Conservation (phyloP, 2,797 vertebrate genomes). For the Scleropages formosus region DNA sequence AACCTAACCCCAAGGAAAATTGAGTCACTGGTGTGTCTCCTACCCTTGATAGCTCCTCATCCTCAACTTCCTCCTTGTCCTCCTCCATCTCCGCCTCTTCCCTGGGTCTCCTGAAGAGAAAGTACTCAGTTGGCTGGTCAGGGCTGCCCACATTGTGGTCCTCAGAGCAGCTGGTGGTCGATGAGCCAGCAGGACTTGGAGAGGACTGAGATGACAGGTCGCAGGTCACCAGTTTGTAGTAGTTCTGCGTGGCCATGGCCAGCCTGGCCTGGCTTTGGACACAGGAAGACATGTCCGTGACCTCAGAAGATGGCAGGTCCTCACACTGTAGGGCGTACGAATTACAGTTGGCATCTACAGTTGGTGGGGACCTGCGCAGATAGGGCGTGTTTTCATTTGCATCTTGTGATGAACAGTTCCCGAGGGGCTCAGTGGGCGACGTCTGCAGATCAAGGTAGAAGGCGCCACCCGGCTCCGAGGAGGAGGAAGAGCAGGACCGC, state of each 20-base stretch:
- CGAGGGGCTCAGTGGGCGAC: conserved; percentile 79
- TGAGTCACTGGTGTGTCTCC: not conserved
- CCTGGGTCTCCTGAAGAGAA: conserved; percentile 79
- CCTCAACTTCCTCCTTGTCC: conserved; percentile 58
- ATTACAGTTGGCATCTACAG: conserved; percentile 94
- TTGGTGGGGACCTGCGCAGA: conserved; percentile 71
- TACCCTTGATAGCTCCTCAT: conserved; percentile 36
- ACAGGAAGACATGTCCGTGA: conserved; percentile 78
- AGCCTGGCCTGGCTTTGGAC: conserved; percentile 91
- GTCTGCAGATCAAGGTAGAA: conserved; percentile 94
- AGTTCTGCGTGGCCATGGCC: conserved; percentile 95
- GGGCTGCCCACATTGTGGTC: conserved; percentile 86
- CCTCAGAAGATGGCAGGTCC: conserved; percentile 58
- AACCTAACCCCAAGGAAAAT: not conserved
- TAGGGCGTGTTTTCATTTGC: conserved; percentile 65
- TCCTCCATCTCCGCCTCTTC: conserved; percentile 55
- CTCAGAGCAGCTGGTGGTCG: conserved; percentile 90
- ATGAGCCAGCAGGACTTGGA: conserved; percentile 86
- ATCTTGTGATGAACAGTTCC: conserved; percentile 57
- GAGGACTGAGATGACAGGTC: conserved; percentile 95
- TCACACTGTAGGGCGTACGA: conserved; percentile 78
- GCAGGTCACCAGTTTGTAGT: conserved; percentile 95
- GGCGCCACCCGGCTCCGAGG: conserved; percentile 71
- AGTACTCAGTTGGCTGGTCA: conserved; percentile 88
- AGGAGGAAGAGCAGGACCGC: conserved; percentile 77